Base-by-base conservation (phyloP, 92 coral and sea anemone species). In the Siderastrea siderea region DNA sequence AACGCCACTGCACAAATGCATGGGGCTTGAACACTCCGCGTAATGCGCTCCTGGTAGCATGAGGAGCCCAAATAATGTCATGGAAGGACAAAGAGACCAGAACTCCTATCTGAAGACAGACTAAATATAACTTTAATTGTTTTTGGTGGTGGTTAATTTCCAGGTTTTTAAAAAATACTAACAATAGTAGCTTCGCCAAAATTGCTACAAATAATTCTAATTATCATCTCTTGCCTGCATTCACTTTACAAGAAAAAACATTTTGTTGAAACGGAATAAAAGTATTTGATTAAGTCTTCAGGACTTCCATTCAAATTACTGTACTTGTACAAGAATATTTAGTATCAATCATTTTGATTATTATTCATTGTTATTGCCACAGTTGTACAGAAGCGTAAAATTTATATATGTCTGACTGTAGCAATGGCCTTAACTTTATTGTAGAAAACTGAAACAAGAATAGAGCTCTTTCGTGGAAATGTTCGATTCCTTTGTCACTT, bases 291-390 rank as follows among this genome's bases (percentile, higher is more conserved):
- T 67, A 26, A 55, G 61, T 55, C 10, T 26, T 13, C 2, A 15
- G 81, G 57, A 45, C 15, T 77, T 77, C 3, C 45, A 14, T 58
- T 57, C n/a, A 4, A 57, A 57, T 3, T 57, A 57, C 16, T 26
- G 38, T 26, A 26, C 12, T 55, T 55, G 49, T 52, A 75, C 50
- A 79, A 62, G 71, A 79, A 79, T 79, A 62, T 64, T 79, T 15
- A 17, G 43, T 1, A 57, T 16, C 53, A 43, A 76, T 12, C 14
- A 38, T 59, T 57, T 3, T 60, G 13, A 1, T 44, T 76, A 13
- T 16, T 8, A 0, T 59, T 7, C 38, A 26, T 26, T 26, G 38
- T 26, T 26, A 26, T 26, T 26, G 38, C 38, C 38, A 0, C 38
- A 26, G 38, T 26, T 26, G 38, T 0, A 26, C 38, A 26, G 38